A percentile compares a stretch with the other conserved stretches of the same genome.
Conservation (phyloP, 2,113 vertebrate species). For the Smithornis capensis region DNA sequence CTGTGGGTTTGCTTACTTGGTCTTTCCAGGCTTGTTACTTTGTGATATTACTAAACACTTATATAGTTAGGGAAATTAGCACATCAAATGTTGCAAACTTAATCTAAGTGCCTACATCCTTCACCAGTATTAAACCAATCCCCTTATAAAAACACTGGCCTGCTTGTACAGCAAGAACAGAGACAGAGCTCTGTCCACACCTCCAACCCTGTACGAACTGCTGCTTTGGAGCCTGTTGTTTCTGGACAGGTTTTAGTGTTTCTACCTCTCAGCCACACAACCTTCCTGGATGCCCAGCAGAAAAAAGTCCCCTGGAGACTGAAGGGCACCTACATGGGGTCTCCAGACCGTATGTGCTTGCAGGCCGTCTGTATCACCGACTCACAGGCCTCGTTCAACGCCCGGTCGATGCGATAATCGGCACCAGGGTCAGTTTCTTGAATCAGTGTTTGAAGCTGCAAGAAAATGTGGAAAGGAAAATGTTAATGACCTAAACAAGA, state of each 20-base stretch:
- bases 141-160: background rate
- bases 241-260: background rate
- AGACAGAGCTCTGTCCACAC: background rate
- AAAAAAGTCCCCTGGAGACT: no score
- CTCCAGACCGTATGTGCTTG: slow-evolving; percentile 94
- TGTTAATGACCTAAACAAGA: background rate
- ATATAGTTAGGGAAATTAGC: background rate
- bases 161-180: background rate
- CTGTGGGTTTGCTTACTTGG: background rate
- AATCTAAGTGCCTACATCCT: background rate
- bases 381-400: slow-evolving; percentile 95
- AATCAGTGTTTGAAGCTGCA: slow-evolving; percentile 91
- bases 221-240: background rate
- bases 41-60: background rate
- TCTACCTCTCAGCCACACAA: background rate
- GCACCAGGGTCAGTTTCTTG: slow-evolving; percentile 94
- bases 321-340: slow-evolving; percentile 88
- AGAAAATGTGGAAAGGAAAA: background rate
- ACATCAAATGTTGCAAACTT: background rate
- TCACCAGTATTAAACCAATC: background rate
- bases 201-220: background rate
- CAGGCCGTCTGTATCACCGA: slow-evolving; percentile 97
- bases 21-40: background rate
- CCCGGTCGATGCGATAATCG: slow-evolving; percentile 94
- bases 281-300: rapidly evolving